phyloP scores from a whole-genome alignment of 2,888 invertebrate genomes.

The Melanostoma scalare region DNA sequence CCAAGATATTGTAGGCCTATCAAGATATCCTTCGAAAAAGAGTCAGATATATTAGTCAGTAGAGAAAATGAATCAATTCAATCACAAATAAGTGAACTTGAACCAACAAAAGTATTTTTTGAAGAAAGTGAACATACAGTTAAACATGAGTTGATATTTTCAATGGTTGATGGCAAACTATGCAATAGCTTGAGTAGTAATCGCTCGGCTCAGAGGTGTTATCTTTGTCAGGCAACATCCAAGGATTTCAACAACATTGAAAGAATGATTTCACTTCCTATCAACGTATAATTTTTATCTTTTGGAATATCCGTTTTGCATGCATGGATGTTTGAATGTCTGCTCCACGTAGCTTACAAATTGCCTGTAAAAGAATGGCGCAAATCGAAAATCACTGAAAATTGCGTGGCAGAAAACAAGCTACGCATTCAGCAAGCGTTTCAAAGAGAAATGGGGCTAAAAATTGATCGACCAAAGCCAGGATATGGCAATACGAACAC shows the following conservation, averaged over 20 bases:
- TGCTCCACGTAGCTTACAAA: constrained; percentile 9
- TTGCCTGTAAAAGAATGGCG: constrained; percentile 17
- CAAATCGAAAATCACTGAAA: neutral
- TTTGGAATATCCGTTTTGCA: constrained; percentile 11
- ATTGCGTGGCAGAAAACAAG: constrained; percentile 9
- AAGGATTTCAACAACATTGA: constrained; percentile 4
- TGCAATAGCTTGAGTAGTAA: neutral
- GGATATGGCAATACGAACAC: constrained; percentile 30
- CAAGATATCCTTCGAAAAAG: constrained; percentile 13
- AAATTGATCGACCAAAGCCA: constrained; percentile 18
- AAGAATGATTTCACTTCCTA: constrained; percentile 4
- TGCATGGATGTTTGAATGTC: constrained; percentile 19
- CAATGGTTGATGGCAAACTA: no score
- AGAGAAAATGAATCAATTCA: constrained; percentile 11
- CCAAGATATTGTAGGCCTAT: constrained; percentile 13
- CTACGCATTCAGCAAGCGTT: constrained; percentile 16
- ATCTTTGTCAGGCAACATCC: constrained; percentile 13
- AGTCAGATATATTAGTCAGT: neutral
- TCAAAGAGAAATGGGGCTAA: constrained; percentile 18
- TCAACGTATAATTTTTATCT: neutral
- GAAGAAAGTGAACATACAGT: no score
- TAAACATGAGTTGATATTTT: no score
- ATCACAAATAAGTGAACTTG: constrained; percentile 1
- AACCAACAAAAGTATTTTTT: neutral
- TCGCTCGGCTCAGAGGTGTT: neutral